Conservation (phyloP, 2,797 vertebrate species). For the Okamejei kenojei region DNA sequence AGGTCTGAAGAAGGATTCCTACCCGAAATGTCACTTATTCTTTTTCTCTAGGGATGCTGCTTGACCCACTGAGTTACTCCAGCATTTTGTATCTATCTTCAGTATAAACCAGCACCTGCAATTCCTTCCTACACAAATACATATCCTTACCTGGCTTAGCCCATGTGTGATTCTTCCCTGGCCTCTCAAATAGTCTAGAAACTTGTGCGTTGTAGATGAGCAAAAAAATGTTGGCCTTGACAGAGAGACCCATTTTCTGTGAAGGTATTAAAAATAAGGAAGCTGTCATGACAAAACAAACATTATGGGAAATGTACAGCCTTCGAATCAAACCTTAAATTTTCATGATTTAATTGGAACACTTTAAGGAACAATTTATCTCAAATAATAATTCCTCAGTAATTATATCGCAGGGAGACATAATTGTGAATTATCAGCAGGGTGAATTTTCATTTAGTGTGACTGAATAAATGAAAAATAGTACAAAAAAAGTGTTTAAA, state of each 20-base stretch:
- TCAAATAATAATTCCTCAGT: not conserved
- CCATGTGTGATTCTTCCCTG: too few species aligned
- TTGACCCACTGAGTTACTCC: too few species aligned
- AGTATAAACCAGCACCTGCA: too few species aligned
- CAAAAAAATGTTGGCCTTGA: too few species aligned
- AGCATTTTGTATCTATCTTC: too few species aligned
- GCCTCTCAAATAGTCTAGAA: too few species aligned
- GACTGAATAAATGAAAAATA: slow-evolving; percentile 1
- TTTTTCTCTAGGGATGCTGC: too few species aligned
- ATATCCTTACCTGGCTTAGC: too few species aligned
- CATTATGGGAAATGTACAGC: not conserved
- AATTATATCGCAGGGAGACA: not conserved
- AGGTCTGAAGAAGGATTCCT: too few species aligned
- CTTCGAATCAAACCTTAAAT: not conserved
- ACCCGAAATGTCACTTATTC: too few species aligned
- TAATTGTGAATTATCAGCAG: not conserved
- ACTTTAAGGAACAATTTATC: not conserved
- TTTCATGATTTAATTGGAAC: not conserved
- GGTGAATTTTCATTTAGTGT: not conserved
- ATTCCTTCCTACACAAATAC: too few species aligned
- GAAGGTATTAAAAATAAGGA: not conserved
- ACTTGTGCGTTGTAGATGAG: not conserved
- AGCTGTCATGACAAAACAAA: not conserved
- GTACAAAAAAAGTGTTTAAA: not conserved
- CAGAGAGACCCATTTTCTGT: too few species aligned